Conservation (phyloP, 2,113 vertebrate genomes). For the cat (Felis catus) region F.catus_Fca126_mat1.0 CM031417.1:8066001-8066500, state of each 20-base stretch:
- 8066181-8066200: neutral
- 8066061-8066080: neutral
- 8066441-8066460: constrained; percentile 37
- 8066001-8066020: neutral
- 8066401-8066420: neutral
- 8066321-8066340: neutral
- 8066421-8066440: neutral
- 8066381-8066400: neutral
- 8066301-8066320: neutral
- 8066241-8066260: neutral
- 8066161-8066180: neutral
- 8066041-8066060: neutral
- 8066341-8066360: neutral
- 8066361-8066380: neutral
- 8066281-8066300: neutral
- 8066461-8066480: neutral
- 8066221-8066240: neutral
- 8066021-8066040: neutral
- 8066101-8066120: neutral
- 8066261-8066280: neutral
- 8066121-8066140: neutral
- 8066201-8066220: neutral
- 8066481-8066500: neutral
- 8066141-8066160: neutral
- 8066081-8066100: neutral